These are phyloP conservation scores for Anorthoa munda DNA, from an alignment of 2,888 invertebrate genomes.

Conservation along the genomic window DNA sequence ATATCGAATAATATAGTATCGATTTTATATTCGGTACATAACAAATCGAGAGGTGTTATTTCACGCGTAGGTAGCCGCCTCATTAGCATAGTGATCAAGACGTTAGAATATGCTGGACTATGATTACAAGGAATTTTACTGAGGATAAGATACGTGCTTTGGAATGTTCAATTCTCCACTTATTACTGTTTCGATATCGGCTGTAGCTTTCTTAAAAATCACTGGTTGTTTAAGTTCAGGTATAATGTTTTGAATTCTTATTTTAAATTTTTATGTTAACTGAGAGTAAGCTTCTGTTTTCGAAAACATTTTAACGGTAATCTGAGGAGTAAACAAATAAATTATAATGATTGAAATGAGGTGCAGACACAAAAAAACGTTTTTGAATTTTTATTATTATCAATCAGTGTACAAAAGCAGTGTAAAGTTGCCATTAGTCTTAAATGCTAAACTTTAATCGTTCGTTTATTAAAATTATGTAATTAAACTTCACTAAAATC, in stretches of 20 bases:
- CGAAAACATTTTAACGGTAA: background rate
- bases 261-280: background rate
- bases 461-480: slow-evolving; percentile 66
- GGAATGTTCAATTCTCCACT: slow-evolving; percentile 49
- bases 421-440: slow-evolving; percentile 56
- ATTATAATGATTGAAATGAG: slow-evolving; percentile 30
- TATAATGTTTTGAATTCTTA: background rate
- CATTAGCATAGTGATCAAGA: slow-evolving; percentile 71
- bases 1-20: slow-evolving; percentile 44
- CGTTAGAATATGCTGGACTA: slow-evolving; percentile 61
- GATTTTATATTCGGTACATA: slow-evolving; percentile 53
- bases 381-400: slow-evolving; percentile 46
- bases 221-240: background rate
- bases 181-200: slow-evolving; percentile 16
- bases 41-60: slow-evolving; percentile 64
- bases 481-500: slow-evolving; percentile 60
- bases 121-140: slow-evolving; percentile 57
- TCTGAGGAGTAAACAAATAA: slow-evolving; percentile 34
- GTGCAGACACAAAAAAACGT: slow-evolving; percentile 16
- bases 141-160: slow-evolving; percentile 49
- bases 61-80: slow-evolving; percentile 63
- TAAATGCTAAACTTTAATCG: slow-evolving; percentile 59
- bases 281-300: background rate
- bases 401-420: slow-evolving; percentile 49
- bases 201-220: slow-evolving; percentile 26